phyloP scores from a whole-genome alignment of 2,797 vertebrate species.

The Sebastes cheni region DNA sequence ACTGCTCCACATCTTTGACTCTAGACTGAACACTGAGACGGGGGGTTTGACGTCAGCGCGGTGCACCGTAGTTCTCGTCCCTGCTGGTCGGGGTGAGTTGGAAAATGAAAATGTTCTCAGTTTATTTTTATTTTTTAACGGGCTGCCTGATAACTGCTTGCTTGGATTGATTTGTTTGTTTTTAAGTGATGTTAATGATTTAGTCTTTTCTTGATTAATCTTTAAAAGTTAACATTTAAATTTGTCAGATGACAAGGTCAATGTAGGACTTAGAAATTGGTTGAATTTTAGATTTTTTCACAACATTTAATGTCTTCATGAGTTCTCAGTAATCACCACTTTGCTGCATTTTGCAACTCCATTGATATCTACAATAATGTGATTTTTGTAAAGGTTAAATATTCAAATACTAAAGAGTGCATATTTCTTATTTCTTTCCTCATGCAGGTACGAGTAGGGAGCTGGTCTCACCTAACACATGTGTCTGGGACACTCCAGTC shows the following conservation, averaged over 20 bases:
- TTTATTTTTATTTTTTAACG: not conserved
- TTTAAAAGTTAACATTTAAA: not conserved
- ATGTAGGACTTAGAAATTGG: no score
- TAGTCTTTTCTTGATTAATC: not conserved
- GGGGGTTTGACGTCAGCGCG: conserved; percentile 57
- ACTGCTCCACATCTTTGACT: conserved; percentile 48
- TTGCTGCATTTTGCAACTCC: not conserved
- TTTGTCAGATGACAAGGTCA: not conserved
- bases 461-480: conserved; percentile 86
- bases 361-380: not conserved
- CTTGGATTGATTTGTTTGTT: not conserved
- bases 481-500: conserved; percentile 73
- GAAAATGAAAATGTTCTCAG: not conserved
- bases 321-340: not conserved
- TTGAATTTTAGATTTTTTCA: not conserved
- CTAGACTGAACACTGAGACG: conserved; percentile 49
- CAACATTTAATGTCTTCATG: not conserved
- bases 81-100: conserved; percentile 88
- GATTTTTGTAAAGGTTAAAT: not conserved
- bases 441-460: conserved; percentile 86
- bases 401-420: not conserved
- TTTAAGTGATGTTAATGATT: not conserved
- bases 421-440: not conserved
- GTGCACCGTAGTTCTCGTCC: conserved; percentile 79
- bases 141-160: not conserved